Conservation (phyloP, 2,888 invertebrate species). For the Biston stratarius region DNA sequence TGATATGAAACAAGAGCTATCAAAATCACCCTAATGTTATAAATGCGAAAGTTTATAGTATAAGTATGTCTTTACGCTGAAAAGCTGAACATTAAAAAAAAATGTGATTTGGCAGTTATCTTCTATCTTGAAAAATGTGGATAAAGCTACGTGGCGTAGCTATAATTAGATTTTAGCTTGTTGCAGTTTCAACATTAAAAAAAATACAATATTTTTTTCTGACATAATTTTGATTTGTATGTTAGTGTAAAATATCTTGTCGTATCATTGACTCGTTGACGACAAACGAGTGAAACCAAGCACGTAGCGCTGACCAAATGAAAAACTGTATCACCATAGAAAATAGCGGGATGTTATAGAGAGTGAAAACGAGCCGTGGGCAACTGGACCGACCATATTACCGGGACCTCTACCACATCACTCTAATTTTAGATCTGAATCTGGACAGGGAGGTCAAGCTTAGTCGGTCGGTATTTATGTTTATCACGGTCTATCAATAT, state of each 20-base stretch:
- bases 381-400: conserved; percentile 58
- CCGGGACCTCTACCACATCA: conserved; percentile 52
- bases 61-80: too few species aligned
- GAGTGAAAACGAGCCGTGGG: conserved; percentile 76
- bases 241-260: conserved; percentile 23
- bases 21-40: not conserved
- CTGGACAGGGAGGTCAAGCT: conserved; percentile 42
- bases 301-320: conserved; percentile 62
- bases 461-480: conserved; percentile 53
- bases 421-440: conserved; percentile 21
- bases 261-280: conserved; percentile 39
- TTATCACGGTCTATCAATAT: conserved; percentile 67
- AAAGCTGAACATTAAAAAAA: too few species aligned
- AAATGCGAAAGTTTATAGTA: too few species aligned
- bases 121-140: too few species aligned
- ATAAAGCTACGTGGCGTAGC: too few species aligned
- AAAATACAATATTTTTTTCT: conserved; percentile 15
- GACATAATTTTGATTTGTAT: conserved; percentile 3
- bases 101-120: too few species aligned
- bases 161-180: not conserved
- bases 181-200: conserved; percentile 39
- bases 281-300: conserved; percentile 72
- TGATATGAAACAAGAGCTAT: not conserved
- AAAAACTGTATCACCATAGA: conserved; percentile 80
- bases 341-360: conserved; percentile 78